Percentiles rank a stretch among this genome's conserved stretches.
Conservation (phyloP, 2,888 invertebrate species). For the Ctenicera cuprea region DNA sequence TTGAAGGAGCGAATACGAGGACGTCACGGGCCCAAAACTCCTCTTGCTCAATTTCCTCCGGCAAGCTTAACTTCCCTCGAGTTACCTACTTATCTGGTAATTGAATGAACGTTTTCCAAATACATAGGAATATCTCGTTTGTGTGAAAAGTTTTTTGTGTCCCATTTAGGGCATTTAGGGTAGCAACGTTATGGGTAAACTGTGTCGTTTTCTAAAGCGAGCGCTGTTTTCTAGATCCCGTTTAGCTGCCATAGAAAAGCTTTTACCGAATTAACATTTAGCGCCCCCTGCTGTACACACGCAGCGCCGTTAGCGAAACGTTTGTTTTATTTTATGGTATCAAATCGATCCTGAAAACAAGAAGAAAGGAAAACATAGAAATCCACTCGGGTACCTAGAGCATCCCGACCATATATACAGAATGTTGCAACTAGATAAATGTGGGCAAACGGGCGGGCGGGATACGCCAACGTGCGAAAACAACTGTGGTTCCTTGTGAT, state of each 20-base stretch:
- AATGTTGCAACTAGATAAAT: constrained; percentile 8
- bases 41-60: constrained; percentile 26
- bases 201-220: constrained; percentile 64
- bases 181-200: constrained; percentile 59
- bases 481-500: no score
- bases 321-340: constrained; percentile 57
- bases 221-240: constrained; percentile 66
- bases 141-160: constrained; percentile 66
- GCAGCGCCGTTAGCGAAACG: constrained; percentile 54
- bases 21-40: constrained; percentile 3
- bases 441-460: no score
- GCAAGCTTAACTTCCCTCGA: constrained; percentile 30
- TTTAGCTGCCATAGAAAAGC: constrained; percentile 70
- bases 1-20: neutral
- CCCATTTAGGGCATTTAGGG: constrained; percentile 61
- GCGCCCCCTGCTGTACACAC: constrained; percentile 55
- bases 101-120: constrained; percentile 57
- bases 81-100: constrained; percentile 43
- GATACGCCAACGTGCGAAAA: no score
- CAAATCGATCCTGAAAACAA: constrained; percentile 56
- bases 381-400: constrained; percentile 41
- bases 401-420: constrained; percentile 34
- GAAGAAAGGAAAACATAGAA: constrained; percentile 51
- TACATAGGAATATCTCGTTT: constrained; percentile 64
- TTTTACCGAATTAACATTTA: constrained; percentile 71